Conservation (phyloP, 2,797 vertebrate species). For the Chaenodraco wilsoni region DNA sequence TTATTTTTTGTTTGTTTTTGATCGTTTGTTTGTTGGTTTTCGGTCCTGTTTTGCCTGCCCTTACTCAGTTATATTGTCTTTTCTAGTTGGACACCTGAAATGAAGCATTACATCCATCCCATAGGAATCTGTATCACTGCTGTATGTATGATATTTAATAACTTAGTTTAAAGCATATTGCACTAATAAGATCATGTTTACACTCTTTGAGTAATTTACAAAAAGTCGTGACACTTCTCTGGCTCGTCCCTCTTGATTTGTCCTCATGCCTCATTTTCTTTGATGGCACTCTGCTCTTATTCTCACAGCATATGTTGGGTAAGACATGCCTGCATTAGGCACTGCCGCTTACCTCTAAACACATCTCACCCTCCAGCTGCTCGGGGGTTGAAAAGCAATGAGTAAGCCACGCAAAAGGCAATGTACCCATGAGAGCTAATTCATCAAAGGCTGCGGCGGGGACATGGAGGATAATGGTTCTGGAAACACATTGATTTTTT, state of each 20-base stretch:
- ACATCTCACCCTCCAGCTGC: constrained; percentile 45
- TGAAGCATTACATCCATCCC: too few species aligned
- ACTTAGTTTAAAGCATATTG: background rate
- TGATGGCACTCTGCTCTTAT: constrained; percentile 28
- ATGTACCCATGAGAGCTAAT: constrained; percentile 42
- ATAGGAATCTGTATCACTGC: too few species aligned
- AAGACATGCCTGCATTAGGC: constrained; percentile 25
- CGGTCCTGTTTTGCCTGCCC: too few species aligned
- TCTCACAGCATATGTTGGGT: constrained; percentile 33
- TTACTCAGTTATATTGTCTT: too few species aligned
- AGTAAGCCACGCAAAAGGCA: constrained; percentile 36
- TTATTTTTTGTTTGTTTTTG: too few species aligned
- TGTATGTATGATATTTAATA: too few species aligned
- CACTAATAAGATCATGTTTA: background rate
- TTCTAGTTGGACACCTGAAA: too few species aligned
- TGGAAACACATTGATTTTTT: constrained; percentile 25
- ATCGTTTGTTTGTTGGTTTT: too few species aligned
- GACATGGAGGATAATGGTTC: constrained; percentile 33
- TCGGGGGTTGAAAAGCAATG: constrained; percentile 17
- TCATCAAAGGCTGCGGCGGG: constrained; percentile 34
- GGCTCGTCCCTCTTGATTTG: constrained; percentile 13
- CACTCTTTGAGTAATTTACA: background rate
- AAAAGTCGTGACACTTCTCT: constrained; percentile 7
- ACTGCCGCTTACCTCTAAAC: constrained; percentile 32
- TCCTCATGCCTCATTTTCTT: constrained; percentile 44